These are phyloP conservation scores for Epinotia nisella DNA, from an alignment of 2,888 invertebrate species.

Conservation along the genomic window DNA sequence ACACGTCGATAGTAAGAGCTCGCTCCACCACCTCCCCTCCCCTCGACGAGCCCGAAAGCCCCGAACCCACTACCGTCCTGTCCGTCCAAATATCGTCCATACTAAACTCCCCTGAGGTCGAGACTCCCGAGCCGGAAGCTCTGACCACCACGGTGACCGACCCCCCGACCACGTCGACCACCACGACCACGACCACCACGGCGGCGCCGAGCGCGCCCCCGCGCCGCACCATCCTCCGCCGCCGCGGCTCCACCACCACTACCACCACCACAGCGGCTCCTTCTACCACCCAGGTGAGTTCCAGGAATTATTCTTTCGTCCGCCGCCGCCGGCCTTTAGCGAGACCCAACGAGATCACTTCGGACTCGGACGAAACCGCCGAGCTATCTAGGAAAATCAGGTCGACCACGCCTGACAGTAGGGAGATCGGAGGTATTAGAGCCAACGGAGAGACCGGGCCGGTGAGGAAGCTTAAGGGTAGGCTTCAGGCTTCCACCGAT, in stretches of 20 bases:
- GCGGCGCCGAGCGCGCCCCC: constrained; percentile 57
- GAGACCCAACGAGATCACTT: constrained; percentile 73
- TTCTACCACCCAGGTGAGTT: constrained; percentile 82
- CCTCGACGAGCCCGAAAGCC: constrained; percentile 54
- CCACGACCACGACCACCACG: constrained; percentile 59
- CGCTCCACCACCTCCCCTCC: constrained; percentile 67
- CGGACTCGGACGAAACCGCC: constrained; percentile 65
- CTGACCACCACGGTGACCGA: constrained; percentile 58
- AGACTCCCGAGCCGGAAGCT: constrained; percentile 59
- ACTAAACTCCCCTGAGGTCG: constrained; percentile 65
- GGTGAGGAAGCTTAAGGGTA: constrained; percentile 62
- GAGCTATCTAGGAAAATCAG: constrained; percentile 71
- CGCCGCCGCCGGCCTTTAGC: constrained; percentile 73
- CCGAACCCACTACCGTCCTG: constrained; percentile 76
- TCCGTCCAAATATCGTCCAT: constrained; percentile 79
- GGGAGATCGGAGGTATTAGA: constrained; percentile 63
- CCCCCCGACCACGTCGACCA: constrained; percentile 57
- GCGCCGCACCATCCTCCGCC: constrained; percentile 61
- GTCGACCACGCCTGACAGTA: constrained; percentile 80
- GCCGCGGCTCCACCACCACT: constrained; percentile 63
- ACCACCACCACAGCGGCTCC: constrained; percentile 60
- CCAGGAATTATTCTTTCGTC: constrained; percentile 80
- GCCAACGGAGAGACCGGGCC: constrained; percentile 52
- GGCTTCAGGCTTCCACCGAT: constrained; percentile 59
- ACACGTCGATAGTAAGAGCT: constrained; percentile 71